Evolutionary conservation across 30 jellyfish, hydroid and myxozoan species (phyloP), one percentile per base, ranked within the genome.

Genomic region (Cassiopea andromeda): DNA sequence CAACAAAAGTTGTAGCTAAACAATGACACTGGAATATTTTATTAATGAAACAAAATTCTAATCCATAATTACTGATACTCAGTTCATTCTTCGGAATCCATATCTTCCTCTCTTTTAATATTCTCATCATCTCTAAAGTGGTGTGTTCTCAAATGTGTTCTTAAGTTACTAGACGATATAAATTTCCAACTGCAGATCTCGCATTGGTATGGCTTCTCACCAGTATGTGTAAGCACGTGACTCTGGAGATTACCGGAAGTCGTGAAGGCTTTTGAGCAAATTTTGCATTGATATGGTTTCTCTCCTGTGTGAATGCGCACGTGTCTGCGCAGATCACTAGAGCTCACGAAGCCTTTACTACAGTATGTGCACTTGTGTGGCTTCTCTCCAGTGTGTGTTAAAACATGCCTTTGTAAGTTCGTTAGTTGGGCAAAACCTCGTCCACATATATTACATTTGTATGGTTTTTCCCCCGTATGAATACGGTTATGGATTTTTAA

Each of bases 401-500:
- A 85, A 15, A 95, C 98, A 67, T 95, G 99, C 19, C 99, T 78
- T 69, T 95, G 99, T 45, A 95, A 79, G 87, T 95, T 95, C 78
- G 99, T 95, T 50, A 95, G 92, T 71, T 95, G 99, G 48, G 99
- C 99, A 69, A 95, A 95, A 7, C 99, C 99, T 15, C 99, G 93
- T 16, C 98, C 98, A 80, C 99, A 95, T 6, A 91, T 97, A 69
- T 94, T 91, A 89, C 99, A 95, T 74, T 87, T 88, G 96, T 95
- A 95, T 1, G 99, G 99, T 82, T 95, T 95, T 85, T 95, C 99
- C 1, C 99, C 99, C 60, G 99, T 95, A 81, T 95, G 99, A 64
- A 95, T 95, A 44, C 99, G 88, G 83, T 90, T 95, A 89, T 95
- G 99, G 3, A 95, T 95, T 79, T 95, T 95, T 48, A 95, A 77